phyloP scores from a whole-genome alignment of 2,113 vertebrate genomes.

The Microcebus griseorufus region DNA sequence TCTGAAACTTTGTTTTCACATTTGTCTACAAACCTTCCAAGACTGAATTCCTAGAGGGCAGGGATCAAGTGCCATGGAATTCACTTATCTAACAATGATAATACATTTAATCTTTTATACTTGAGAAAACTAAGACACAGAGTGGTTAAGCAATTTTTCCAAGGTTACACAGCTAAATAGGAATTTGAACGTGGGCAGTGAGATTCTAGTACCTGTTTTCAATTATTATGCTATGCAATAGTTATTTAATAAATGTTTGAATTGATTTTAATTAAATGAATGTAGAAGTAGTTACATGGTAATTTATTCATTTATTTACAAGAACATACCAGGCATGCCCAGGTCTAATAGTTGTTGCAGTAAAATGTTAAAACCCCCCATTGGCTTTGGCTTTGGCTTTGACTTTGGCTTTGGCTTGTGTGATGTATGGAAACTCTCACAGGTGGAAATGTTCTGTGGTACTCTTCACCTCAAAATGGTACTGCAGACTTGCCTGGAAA shows the following conservation, averaged over 20 bases:
- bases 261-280: background rate
- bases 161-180: background rate
- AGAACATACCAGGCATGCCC: background rate
- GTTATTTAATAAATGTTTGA: conserved; percentile 16
- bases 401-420: background rate
- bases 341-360: background rate
- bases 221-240: background rate
- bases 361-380: background rate
- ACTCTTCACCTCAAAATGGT: background rate
- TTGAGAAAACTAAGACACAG: background rate
- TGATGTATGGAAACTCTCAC: background rate
- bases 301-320: conserved; percentile 9
- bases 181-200: background rate
- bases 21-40: background rate
- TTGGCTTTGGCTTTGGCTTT: background rate
- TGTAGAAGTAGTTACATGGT: conserved; percentile 27
- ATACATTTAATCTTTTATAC: background rate
- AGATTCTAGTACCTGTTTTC: background rate
- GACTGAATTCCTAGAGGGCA: conserved; percentile 39
- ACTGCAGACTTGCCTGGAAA: background rate
- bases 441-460: background rate
- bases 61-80: conserved; percentile 16
- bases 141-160: background rate
- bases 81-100: background rate
- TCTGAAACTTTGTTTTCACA: conserved; percentile 17